Base-by-base conservation (phyloP, 1,140 invertebrate species). In the Oryctes rhinoceros region DNA sequence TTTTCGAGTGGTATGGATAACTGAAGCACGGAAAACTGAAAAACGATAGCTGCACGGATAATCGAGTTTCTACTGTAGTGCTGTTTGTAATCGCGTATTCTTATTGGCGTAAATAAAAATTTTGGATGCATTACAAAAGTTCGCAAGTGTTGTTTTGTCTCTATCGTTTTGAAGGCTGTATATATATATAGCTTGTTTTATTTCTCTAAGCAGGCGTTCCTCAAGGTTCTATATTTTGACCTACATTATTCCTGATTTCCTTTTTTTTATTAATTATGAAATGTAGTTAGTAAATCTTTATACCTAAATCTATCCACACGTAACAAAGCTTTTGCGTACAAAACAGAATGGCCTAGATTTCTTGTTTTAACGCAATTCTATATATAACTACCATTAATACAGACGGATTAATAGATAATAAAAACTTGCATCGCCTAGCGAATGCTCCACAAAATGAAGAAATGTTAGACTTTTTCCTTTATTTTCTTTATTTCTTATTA, bases 321-420 rank as follows among this genome's bases (percentile, higher is more conserved):
- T 44, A 10, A 44, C 9, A 44, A 44, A 44, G 39, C 39, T 44
- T 80, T n/a, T 65, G 13, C 59, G 13, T 65, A 65, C 75, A 48
- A 71, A 65, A 80, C 75, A 71, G 47, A 74, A 74, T 75, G 79
- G 65, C 79, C 79, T 80, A 80, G 79, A 76, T 80, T 78, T 79
- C 6, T 75, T 76, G 71, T 76, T 24, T 80, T 74, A 48, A 80
- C 53, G 79, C 71, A 44, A 80, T 80, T 80, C 79, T 80, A 49
- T 80, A 80, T 80, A 75, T 80, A 80, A 80, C 71, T 13, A 20
- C 15, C 35, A 35, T 18, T 53, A 53, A 15, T 71, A 71, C 67
- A 71, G 67, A 37, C 79, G 74, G 44, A 30, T 71, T 59, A 39
- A 76, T 80, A 62, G 79, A 80, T 76, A 76, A 80, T 75, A 76